These are phyloP conservation scores for Diplazon laetatorius DNA, from an alignment of 2,888 invertebrate genomes.

Conservation along the genomic window DNA sequence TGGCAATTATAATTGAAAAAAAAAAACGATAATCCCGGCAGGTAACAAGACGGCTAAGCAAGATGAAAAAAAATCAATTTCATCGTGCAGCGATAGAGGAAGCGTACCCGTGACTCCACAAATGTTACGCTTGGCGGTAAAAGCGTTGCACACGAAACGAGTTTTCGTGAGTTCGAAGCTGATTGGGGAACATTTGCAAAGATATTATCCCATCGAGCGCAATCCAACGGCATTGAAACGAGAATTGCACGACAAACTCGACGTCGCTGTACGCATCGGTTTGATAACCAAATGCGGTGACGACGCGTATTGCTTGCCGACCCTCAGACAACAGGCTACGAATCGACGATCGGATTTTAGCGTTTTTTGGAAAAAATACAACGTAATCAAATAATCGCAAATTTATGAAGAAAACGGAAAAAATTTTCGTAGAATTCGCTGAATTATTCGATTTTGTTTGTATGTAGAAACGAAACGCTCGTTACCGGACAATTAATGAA, in stretches of 20 bases:
- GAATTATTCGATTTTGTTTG: slow-evolving; percentile 1
- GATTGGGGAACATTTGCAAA: slow-evolving; percentile 70
- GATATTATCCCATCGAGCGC: slow-evolving; percentile 69
- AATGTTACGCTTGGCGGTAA: slow-evolving; percentile 72
- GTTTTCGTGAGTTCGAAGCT: slow-evolving; percentile 68
- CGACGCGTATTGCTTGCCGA: slow-evolving; percentile 72
- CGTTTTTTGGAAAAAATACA: slow-evolving; percentile 72
- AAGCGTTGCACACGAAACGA: slow-evolving; percentile 69
- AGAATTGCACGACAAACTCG: slow-evolving; percentile 70
- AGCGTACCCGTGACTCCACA: slow-evolving; percentile 69
- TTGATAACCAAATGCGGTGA: slow-evolving; percentile 68
- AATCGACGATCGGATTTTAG: slow-evolving; percentile 63
- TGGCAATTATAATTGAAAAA: no score
- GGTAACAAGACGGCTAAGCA: background rate
- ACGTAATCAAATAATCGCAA: slow-evolving; percentile 58
- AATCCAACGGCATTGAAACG: slow-evolving; percentile 63
- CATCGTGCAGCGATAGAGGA: slow-evolving; percentile 10
- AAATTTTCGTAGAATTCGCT: background rate
- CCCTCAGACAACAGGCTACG: slow-evolving; percentile 70
- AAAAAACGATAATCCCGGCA: background rate
- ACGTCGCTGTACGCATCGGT: slow-evolving; percentile 73
- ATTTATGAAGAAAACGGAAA: background rate
- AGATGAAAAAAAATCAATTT: background rate
- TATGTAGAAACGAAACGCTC: slow-evolving; percentile 32
- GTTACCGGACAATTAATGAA: background rate